Evolutionary conservation across 2,797 vertebrate species (phyloP), one percentile per base, ranked within the genome.

Genomic region (Oryzias sinensis): DNA sequence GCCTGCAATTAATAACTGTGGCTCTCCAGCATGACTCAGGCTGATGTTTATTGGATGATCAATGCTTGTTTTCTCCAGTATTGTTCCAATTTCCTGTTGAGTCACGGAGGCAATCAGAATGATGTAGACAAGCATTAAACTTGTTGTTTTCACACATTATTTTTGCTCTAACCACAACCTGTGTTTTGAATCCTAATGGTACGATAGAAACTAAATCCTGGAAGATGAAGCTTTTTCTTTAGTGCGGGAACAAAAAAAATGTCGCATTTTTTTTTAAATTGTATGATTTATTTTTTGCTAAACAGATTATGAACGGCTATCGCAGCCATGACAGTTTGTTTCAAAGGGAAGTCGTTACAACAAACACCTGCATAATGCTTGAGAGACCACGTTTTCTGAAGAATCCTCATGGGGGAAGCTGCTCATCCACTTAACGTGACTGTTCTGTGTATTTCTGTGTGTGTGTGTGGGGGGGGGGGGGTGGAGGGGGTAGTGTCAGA

Each of bases 31-130:
- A 75, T 76, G 82, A 80, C 74, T 74, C 62, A 2, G 50, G 66
- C 70, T 53, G 75, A 77, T 85, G 73, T 84, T 80, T 79, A 86
- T 81, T 84, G 77, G 70, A 75, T 74, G 80, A 89, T 90, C 87
- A 33, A 90, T 88, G 76, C 71, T 79, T 72, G 67, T 86, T 86
- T 87, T 73, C 72, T 55, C 59, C 69, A 60, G 70, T 81, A 89
- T 90, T 89, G 84, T 81, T 87, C 77, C 87, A 90, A 86, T 90
- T 87, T 88, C 82, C 83, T 56, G 56, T 57, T 41, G 69, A 82
- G 86, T 89, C 87, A 87, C 83, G 82, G 71, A 85, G 73, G 58
- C 50, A 40, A 73, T 83, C 71, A 59, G 49, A 59, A 65, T 51
- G 81, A 80, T 74, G 50, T 29, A 62, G 68, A 56, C 49, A 44